phyloP scores from a whole-genome alignment of 2,113 vertebrate genomes.

The Catharus minimus region DNA sequence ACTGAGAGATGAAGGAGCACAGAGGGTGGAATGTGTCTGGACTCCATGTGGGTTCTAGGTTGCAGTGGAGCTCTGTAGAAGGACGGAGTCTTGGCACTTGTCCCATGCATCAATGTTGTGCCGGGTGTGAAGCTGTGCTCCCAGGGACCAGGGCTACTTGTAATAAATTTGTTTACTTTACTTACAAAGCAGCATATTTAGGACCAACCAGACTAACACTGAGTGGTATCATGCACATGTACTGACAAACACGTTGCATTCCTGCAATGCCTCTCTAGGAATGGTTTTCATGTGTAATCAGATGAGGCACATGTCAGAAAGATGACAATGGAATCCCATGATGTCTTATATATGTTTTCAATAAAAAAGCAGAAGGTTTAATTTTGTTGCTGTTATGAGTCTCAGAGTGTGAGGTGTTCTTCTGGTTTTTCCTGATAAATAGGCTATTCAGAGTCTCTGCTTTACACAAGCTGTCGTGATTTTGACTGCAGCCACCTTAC shows the following conservation, averaged over 20 bases:
- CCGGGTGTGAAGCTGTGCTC: not conserved
- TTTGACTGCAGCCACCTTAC: not conserved
- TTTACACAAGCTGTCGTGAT: not conserved
- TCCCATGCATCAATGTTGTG: not conserved
- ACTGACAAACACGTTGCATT: not conserved
- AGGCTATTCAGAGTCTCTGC: not conserved
- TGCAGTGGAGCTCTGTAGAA: not conserved
- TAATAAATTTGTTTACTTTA: not conserved
- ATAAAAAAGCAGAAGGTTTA: constrained; percentile 36
- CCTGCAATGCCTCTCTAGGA: constrained; percentile 34
- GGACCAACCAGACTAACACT: not conserved
- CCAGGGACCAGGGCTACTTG: not conserved
- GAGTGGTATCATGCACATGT: not conserved
- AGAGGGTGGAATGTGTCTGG: rapidly evolving
- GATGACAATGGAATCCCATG: constrained; percentile 18
- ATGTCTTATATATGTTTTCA: constrained; percentile 52
- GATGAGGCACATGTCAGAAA: constrained; percentile 45
- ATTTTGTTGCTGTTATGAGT: constrained; percentile 22
- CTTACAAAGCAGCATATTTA: not conserved
- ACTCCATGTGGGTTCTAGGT: rapidly evolving
- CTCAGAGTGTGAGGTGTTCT: not conserved
- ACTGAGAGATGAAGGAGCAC: not conserved
- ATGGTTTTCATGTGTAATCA: constrained; percentile 51
- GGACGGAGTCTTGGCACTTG: rapidly evolving
- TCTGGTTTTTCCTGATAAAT: constrained; percentile 20